These are phyloP conservation scores for Maccullochella peelii DNA, from an alignment of 2,113 vertebrate genomes.

Conservation along the genomic window DNA sequence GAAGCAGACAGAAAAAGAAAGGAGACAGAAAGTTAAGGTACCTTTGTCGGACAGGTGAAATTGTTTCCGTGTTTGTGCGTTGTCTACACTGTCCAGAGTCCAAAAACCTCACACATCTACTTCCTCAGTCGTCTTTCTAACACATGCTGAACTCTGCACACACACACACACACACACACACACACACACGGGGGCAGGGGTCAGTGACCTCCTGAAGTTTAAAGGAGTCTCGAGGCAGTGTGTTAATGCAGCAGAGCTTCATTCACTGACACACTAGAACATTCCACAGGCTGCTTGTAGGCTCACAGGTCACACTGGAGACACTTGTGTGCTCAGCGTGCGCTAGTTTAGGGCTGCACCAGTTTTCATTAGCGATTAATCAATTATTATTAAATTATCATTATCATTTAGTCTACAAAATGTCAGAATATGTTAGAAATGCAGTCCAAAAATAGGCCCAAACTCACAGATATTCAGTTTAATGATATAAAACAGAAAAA, in stretches of 20 bases:
- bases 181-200: conserved; percentile 41
- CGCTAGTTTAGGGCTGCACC: neutral
- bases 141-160: conserved; percentile 51
- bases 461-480: neutral
- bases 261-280: conserved; percentile 80
- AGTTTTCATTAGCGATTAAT: neutral
- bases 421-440: too few relatives aligned
- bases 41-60: neutral
- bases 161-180: conserved; percentile 40
- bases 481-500: neutral
- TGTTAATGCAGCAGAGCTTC: conserved; percentile 72
- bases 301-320: neutral
- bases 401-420: neutral
- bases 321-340: neutral
- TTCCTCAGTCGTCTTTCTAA: conserved; percentile 45
- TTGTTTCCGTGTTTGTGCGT: neutral
- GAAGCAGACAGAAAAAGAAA: neutral
- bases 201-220: conserved; percentile 63
- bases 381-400: too few relatives aligned
- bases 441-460: neutral
- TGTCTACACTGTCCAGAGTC: conserved; percentile 23
- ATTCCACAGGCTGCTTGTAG: conserved; percentile 65
- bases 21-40: neutral
- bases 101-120: conserved; percentile 37
- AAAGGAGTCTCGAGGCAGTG: conserved; percentile 63